Percentiles rank a stretch among this genome's conserved stretches.
Evolutionary conservation across 2,113 vertebrate species (phyloP).

Genomic region (Equus quagga): DNA sequence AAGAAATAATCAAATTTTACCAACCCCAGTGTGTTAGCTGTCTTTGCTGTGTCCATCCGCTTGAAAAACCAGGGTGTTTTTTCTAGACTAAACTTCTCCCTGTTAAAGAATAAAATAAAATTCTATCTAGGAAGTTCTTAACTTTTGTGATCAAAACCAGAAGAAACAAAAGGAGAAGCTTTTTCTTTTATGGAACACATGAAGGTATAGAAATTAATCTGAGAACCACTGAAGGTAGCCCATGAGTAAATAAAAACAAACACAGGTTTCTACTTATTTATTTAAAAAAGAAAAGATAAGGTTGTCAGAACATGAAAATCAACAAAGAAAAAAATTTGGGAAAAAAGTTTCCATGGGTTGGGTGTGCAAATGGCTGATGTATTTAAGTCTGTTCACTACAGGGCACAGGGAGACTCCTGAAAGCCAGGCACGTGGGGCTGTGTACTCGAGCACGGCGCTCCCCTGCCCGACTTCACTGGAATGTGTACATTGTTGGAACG

Average conservation of each 20-base stretch:
- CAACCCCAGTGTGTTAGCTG: not conserved
- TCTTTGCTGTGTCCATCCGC: not conserved
- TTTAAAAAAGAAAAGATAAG: not conserved
- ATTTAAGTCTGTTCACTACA: not conserved
- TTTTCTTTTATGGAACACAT: not conserved
- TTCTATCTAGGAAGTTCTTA: not conserved
- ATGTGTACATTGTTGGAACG: rapidly evolving
- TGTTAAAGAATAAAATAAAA: not conserved
- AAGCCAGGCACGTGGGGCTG: not conserved
- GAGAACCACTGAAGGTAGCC: not conserved
- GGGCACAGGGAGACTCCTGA: not conserved
- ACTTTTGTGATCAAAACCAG: not conserved
- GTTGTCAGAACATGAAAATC: not conserved
- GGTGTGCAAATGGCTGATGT: too few species aligned
- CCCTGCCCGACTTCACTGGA: rapidly evolving
- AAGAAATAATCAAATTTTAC: not conserved
- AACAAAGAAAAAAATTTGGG: not conserved
- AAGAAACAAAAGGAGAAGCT: not conserved
- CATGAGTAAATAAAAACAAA: not conserved
- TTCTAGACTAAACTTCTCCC: not conserved
- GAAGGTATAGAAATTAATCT: not conserved
- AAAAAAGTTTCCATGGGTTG: not conserved
- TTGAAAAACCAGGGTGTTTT: not conserved
- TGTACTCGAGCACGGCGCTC: not conserved
- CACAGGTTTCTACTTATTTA: not conserved